Percentiles rank a stretch among this genome's conserved stretches.
Conservation (phyloP, 1,140 invertebrate species). For the Drosophila santomea region DNA sequence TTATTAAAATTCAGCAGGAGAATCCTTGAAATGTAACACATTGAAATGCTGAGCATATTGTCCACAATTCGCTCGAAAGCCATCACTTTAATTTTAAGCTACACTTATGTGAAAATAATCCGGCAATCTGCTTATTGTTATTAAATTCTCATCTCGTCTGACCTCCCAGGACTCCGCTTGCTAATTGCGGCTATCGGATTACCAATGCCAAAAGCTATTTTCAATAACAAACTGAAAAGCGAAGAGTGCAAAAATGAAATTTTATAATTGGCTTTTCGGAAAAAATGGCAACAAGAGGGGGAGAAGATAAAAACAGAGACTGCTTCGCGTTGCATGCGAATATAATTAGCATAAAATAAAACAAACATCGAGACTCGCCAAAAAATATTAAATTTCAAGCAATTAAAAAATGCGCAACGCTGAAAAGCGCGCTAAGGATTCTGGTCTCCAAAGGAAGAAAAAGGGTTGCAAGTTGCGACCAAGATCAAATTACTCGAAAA, state of each 20-base stretch:
- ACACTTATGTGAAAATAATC: constrained; percentile 29
- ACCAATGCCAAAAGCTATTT: constrained; percentile 72
- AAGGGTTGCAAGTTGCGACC: constrained; percentile 63
- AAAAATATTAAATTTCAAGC: constrained; percentile 81
- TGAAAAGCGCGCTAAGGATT: constrained; percentile 61
- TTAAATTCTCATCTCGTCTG: constrained; percentile 41
- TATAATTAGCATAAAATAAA: constrained; percentile 78
- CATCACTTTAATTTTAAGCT: neutral
- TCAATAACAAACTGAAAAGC: constrained; percentile 59
- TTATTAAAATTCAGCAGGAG: too few relatives aligned
- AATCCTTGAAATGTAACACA: neutral
- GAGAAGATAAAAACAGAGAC: constrained; percentile 39
- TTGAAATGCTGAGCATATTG: too few relatives aligned
- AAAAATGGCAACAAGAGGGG: constrained; percentile 22
- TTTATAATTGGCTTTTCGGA: constrained; percentile 77
- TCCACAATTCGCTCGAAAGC: neutral
- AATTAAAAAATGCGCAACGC: constrained; percentile 71
- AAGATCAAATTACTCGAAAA: constrained; percentile 60
- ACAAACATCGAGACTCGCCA: constrained; percentile 38
- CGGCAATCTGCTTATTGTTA: constrained; percentile 64
- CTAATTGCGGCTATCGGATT: constrained; percentile 76
- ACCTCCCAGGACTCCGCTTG: constrained; percentile 31
- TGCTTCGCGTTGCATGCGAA: constrained; percentile 63
- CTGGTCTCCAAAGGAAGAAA: constrained; percentile 17
- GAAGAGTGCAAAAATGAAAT: constrained; percentile 72